Base-by-base conservation (phyloP, 2,888 invertebrate genomes). In the Drosophila pseudotakahashii region DNA sequence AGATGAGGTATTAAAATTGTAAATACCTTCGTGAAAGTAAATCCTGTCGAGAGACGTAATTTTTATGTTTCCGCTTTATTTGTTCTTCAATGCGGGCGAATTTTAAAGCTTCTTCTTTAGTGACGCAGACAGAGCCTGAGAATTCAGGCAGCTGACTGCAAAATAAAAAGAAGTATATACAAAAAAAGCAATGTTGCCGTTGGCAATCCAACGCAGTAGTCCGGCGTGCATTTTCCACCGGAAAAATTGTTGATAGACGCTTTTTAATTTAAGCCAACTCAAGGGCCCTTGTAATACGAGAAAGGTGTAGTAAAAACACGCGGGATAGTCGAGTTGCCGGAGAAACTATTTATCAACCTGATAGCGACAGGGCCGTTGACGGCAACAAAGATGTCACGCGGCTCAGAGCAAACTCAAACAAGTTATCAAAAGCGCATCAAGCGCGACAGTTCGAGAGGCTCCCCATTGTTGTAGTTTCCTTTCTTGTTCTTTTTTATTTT, bases 381-480 rank as follows among this genome's bases (percentile, higher is more conserved):
- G 44, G 68, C 45, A 54, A 60, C 60, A 71, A 70, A 60, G 70
- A 70, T 71, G 71, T 75, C 68, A 55, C 10, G 19, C 47, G 41
- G 50, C 51, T 66, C 53, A 73, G 71, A 59, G 70, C 26, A 70
- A 64, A 67, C 55, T 77, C 74, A 81, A 84, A 79, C 75, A 88
- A 81, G 85, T 81, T 82, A 81, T 82, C 82, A 84, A 88, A 81
- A 88, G 86, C 82, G 71, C 82, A 82, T 87, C 79, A 75, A 58
- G 44, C 53, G 66, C 54, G 61, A 63, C 79, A 51, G 70, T 73
- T 68, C 62, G 54, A 64, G 41, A 37, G 48, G 44, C 50, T 57
- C 48, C 32, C 62, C 63, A 60, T 62, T 69, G 66, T 61, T 70
- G 58, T 53, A 55, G 63, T 26, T 63, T 41, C 16, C 30, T 19